Conservation (phyloP, 2,888 invertebrate species). For the Drosophila emarginata region DNA sequence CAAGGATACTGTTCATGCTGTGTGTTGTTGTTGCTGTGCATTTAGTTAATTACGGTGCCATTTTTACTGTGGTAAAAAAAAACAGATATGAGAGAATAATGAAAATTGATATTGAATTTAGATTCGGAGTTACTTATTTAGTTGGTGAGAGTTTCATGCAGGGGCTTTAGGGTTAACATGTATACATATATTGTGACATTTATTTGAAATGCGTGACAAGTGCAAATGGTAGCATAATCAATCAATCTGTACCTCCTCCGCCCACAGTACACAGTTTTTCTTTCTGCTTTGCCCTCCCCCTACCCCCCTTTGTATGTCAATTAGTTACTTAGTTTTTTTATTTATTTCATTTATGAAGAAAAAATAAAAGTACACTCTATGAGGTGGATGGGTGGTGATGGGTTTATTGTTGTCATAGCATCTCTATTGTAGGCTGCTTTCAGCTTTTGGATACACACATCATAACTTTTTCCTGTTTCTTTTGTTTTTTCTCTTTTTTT, state of each 20-base stretch:
- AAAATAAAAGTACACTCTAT: neutral
- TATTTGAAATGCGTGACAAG: constrained; percentile 23
- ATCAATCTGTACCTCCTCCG: constrained; percentile 37
- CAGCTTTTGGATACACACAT: constrained; percentile 23
- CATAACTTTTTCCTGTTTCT: constrained; percentile 19
- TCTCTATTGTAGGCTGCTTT: neutral
- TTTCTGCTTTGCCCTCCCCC: neutral
- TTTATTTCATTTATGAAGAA: neutral
- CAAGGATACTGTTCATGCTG: constrained; percentile 11
- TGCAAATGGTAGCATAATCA: constrained; percentile 36
- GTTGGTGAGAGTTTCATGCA: neutral
- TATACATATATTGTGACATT: constrained; percentile 11
- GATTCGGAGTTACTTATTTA: neutral
- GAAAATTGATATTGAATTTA: neutral
- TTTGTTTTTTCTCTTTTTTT: constrained; percentile 10
- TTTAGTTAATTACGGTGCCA: constrained; percentile 3
- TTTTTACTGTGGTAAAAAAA: neutral
- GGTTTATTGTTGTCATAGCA: constrained; percentile 1
- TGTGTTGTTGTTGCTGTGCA: neutral
- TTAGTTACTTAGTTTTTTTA: neutral
- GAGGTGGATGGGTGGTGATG: neutral
- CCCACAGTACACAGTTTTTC: constrained; percentile 1
- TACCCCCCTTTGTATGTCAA: neutral
- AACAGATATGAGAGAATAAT: neutral
- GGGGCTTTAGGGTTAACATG: neutral